Evolutionary conservation across 2,888 invertebrate genomes (phyloP), one percentile per base, ranked within the genome.

Genomic region (Parnassius glacialis): DNA sequence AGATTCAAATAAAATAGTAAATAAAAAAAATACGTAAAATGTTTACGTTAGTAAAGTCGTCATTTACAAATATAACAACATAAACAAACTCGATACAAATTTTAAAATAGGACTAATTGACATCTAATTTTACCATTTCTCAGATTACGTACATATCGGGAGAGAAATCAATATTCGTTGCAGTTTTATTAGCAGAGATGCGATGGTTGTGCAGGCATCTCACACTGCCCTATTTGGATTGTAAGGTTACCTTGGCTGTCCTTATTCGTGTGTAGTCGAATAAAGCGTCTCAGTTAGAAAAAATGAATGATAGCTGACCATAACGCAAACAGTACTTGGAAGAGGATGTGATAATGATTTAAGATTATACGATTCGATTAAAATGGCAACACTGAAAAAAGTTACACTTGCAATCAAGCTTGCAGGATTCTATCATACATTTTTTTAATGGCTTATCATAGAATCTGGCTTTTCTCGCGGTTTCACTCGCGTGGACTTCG

Each of bases 151-250:
- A 61, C 54, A 62, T 65, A 67, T 42, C 45, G 42, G 16, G 57
- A 61, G 67, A 66, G 68, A 62, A 67, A 68, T 72, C 69, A 68
- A 67, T 71, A 70, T 69, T 59, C 61, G 60, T 61, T 62, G 59
- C 57, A 62, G 59, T 65, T 67, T 70, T 69, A 69, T 66, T 74
- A 71, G 66, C 70, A 65, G 67, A 74, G 73, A 75, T 71, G 71
- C 70, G 72, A 78, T 77, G 70, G 72, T 77, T 77, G 79, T 76
- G 74, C 75, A 73, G 70, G 71, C 69, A 72, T 73, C 69, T 69
- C 65, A 61, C 61, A 64, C 62, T 64, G 63, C 81, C 81, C 59
- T 81, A 78, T 78, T 75, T 72, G 78, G 79, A 54, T 41, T 67
- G 59, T 70, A 71, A 69, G 68, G 70, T 70, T 34, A 67, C 65